Conservation (phyloP, 2,888 invertebrate species). For the Lordiphosa fenestrarum region DNA sequence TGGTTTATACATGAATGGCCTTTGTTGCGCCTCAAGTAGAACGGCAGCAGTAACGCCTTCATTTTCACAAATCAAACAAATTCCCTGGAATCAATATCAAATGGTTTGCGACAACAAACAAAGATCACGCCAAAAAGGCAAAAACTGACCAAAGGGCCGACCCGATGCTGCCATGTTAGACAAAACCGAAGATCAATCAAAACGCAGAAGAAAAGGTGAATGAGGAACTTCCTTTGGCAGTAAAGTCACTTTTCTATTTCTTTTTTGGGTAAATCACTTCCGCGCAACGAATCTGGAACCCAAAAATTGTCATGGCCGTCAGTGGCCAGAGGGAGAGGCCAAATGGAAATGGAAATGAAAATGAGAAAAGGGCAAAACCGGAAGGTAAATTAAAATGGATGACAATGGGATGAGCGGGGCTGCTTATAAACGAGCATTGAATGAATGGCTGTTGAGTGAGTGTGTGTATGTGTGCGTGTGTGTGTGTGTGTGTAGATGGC, state of each 20-base stretch:
- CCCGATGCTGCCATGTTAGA: slow-evolving; percentile 41
- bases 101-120: slow-evolving; percentile 33
- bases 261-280: slow-evolving; percentile 67
- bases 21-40: slow-evolving; percentile 18
- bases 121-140: slow-evolving; percentile 56
- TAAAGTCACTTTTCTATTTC: slow-evolving; percentile 28
- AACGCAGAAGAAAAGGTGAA: slow-evolving; percentile 33
- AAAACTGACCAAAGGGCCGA: slow-evolving; percentile 38
- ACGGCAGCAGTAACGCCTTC: slow-evolving; percentile 43
- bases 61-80: slow-evolving; percentile 17
- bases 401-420: slow-evolving; percentile 56
- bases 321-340: slow-evolving; percentile 38
- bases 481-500: slow-evolving; percentile 1
- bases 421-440: slow-evolving; percentile 64
- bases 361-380: slow-evolving; percentile 53
- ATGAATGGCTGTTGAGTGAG: slow-evolving; percentile 42
- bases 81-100: slow-evolving; percentile 36
- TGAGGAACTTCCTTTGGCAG: slow-evolving; percentile 48
- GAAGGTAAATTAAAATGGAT: slow-evolving; percentile 75
- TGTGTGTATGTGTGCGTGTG: slow-evolving; percentile 4
- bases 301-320: slow-evolving; percentile 73
- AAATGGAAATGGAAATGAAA: slow-evolving; percentile 28
- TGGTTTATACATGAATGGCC: slow-evolving; percentile 5
- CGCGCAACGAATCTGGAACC: slow-evolving; percentile 61
- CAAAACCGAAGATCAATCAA: slow-evolving; percentile 57